These are phyloP conservation scores for Hozukius guyotensis DNA, from an alignment of 2,797 vertebrate species.

Conservation along the genomic window DNA sequence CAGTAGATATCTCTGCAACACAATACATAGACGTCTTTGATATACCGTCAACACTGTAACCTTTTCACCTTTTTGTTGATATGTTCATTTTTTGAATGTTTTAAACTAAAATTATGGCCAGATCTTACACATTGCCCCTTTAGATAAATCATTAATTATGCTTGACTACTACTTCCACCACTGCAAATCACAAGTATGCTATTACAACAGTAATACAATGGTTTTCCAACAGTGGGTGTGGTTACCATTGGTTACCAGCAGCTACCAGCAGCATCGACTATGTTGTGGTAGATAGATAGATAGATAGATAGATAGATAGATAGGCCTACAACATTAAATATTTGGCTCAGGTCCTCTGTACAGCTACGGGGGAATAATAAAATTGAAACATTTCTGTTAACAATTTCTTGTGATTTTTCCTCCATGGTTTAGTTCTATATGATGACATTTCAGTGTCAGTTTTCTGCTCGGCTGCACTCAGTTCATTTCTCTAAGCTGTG, in stretches of 20 bases:
- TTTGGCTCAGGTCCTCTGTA: not conserved
- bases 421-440: not conserved
- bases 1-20: too few relatives aligned
- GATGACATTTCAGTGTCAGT: not conserved
- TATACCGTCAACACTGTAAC: not conserved
- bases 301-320: too few relatives aligned
- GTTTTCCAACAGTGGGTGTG: not conserved
- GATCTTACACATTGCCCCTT: not conserved
- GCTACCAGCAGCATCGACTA: not conserved
- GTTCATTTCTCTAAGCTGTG: not conserved
- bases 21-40: not conserved
- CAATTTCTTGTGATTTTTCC: not conserved
- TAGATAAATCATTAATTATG: not conserved
- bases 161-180: not conserved
- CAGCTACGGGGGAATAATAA: rapidly evolving
- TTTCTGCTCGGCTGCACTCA: not conserved
- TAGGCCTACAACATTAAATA: not conserved
- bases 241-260: not conserved
- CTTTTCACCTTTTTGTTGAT: not conserved
- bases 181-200: not conserved
- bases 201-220: not conserved
- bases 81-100: not conserved
- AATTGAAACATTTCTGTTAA: not conserved
- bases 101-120: not conserved
- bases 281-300: not conserved